These are phyloP conservation scores for Exocentrus adspersus DNA, from an alignment of 2,888 invertebrate genomes.

Conservation along the genomic window DNA sequence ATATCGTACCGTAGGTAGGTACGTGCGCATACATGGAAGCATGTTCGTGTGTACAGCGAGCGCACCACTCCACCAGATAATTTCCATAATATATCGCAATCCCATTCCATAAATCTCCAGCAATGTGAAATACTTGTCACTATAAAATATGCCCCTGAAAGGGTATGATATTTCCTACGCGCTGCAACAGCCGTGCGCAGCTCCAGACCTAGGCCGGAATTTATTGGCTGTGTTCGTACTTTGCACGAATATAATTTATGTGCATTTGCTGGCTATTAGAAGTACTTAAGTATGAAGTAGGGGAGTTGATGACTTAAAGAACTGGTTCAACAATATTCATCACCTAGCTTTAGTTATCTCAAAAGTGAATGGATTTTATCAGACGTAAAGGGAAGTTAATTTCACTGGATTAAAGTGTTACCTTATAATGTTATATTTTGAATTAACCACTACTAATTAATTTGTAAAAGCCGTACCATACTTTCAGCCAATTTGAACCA, in stretches of 20 bases:
- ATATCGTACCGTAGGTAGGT: constrained; percentile 18
- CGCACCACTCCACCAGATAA: constrained; percentile 40
- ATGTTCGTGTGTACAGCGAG: constrained; percentile 18
- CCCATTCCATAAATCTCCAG: constrained; percentile 48
- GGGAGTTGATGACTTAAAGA: constrained; percentile 15
- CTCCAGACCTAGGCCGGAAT: constrained; percentile 37
- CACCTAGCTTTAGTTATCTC: not conserved
- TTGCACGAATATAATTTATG: constrained; percentile 48
- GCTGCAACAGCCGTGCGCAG: constrained; percentile 32
- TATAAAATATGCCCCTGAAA: constrained; percentile 48
- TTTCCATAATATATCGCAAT: constrained; percentile 52
- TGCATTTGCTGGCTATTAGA: constrained; percentile 42
- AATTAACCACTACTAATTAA: no score
- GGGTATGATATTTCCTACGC: constrained; percentile 47
- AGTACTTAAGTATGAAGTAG: constrained; percentile 44
- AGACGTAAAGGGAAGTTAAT: no score
- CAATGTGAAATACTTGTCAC: constrained; percentile 50
- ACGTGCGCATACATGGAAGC: constrained; percentile 11
- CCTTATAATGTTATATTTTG: no score
- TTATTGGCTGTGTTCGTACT: constrained; percentile 44
- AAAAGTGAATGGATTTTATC: no score
- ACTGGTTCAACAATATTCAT: not conserved
- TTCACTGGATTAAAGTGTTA: no score
- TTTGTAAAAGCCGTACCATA: no score
- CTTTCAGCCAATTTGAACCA: no score